Base-by-base conservation (phyloP, 2,797 vertebrate genomes). In the Malurus leucopterus region DNA sequence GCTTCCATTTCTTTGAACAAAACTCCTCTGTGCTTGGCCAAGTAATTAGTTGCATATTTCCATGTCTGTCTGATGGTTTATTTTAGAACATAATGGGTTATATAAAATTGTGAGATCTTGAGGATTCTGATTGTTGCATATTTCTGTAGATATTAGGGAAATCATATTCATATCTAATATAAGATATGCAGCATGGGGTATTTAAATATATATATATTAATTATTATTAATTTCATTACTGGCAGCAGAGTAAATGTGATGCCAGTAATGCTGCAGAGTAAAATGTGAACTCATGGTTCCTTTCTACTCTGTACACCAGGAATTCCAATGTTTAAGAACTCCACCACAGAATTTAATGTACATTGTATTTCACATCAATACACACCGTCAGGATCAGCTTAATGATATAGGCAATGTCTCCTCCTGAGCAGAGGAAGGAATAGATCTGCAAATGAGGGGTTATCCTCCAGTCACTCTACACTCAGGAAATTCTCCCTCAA, bases 1-100 rank as follows among this genome's bases (percentile, higher is more conserved):
- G 65, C 12, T 19, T 88, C 77, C 15, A 30, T 75, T 80, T 65
- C 79, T 94, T 92, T 92, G 78, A 95, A 93, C 44, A 93, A 91
- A 63, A 70, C 27, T 88, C 30, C 62, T 57, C 81, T 72, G 57
- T 91, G 22, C 34, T 68, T 36, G 30, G 80, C 63, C 63, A 93
- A 90, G 62, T 58, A 76, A 74, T 83, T 85, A 88, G 59, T 65
- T 95, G 71, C 41, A 24, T 94, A 69, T 88, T 95, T 87, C 46
- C n/a, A 50, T 44, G 14, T 53, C 63, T 91, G 34, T 82, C 21
- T 41, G 43, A 85, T 13, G 6, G 13, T 49, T 50, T 77, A 59
- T 86, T 76, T 70, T 32, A 96, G 89, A 89, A 94, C 12, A 68
- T 26, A 49, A 90, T 17, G 13, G 11, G 50, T 40, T 84, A 43